Percentiles rank a stretch among this genome's conserved stretches.
Conservation (phyloP, 2,888 invertebrate species). For the Pachydiplax longipennis region DNA sequence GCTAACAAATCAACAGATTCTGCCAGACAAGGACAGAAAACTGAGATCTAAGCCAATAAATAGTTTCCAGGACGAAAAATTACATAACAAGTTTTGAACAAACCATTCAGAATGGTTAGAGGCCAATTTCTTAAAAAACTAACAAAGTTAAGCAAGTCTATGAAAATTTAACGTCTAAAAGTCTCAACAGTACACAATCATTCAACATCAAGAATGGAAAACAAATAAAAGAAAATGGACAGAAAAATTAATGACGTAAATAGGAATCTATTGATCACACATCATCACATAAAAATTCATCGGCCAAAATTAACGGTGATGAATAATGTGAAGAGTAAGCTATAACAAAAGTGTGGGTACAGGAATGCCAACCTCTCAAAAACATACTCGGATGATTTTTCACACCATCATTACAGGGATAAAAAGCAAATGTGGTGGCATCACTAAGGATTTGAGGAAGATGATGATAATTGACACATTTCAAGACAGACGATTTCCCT, state of each 20-base stretch:
- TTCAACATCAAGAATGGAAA: slow-evolving; percentile 5
- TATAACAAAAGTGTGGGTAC: background rate
- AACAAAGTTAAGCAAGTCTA: background rate
- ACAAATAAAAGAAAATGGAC: background rate
- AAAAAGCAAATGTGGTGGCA: background rate
- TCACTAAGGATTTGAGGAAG: background rate
- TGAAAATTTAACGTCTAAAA: background rate
- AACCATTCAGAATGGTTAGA: background rate
- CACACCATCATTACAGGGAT: background rate
- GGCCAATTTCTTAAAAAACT: background rate
- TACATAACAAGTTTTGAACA: slow-evolving; percentile 15
- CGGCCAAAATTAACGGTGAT: background rate
- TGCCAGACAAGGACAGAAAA: background rate
- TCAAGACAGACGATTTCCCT: background rate
- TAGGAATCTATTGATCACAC: background rate
- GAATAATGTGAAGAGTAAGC: background rate
- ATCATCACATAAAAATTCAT: background rate
- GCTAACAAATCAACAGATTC: background rate
- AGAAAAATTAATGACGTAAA: slow-evolving; percentile 3
- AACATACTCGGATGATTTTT: background rate
- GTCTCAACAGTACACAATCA: slow-evolving; percentile 27
- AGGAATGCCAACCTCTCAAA: slow-evolving; percentile 19
- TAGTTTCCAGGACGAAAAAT: slow-evolving; percentile 14
- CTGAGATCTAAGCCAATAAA: slow-evolving; percentile 5
- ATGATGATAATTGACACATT: slow-evolving; percentile 24